Conservation (phyloP, 1,140 invertebrate species). For the Harlomillsia oculata region DNA sequence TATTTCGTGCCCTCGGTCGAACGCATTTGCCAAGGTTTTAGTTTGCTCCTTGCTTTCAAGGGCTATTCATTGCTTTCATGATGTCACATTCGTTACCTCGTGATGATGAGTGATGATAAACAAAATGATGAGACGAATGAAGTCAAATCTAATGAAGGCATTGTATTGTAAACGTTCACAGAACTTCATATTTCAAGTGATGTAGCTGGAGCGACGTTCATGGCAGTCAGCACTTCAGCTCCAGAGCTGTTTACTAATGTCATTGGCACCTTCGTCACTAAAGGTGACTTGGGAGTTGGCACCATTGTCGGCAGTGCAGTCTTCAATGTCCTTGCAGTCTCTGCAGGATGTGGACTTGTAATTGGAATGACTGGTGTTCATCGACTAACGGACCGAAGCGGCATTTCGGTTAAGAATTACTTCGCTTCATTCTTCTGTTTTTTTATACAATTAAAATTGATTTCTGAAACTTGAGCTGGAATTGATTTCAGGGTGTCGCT, state of each 20-base stretch:
- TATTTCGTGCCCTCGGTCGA: slow-evolving; percentile 81
- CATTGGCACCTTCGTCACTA: slow-evolving; percentile 67
- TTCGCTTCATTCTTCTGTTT: background rate
- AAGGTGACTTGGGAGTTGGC: slow-evolving; percentile 75
- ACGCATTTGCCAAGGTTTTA: slow-evolving; percentile 73
- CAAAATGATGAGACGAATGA: too few species aligned
- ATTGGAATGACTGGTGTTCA: slow-evolving; percentile 63
- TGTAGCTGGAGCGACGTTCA: slow-evolving; percentile 81
- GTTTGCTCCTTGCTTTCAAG: background rate
- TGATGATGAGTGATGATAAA: background rate
- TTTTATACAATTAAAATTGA: slow-evolving; percentile 22
- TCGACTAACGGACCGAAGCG: slow-evolving; percentile 1
- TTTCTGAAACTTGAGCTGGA: too few species aligned
- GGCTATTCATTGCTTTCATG: background rate
- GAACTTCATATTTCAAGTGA: slow-evolving; percentile 69
- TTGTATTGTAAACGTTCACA: slow-evolving; percentile 39
- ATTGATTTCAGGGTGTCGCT: slow-evolving; percentile 67
- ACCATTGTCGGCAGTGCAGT: slow-evolving; percentile 58
- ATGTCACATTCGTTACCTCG: background rate
- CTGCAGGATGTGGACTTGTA: slow-evolving; percentile 76
- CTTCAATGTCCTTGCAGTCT: slow-evolving; percentile 86
- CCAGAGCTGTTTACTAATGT: slow-evolving; percentile 89
- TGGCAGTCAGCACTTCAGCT: slow-evolving; percentile 85
- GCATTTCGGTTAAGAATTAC: slow-evolving; percentile 4
- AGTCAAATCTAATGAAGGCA: background rate